Base-by-base conservation (phyloP, 2,888 invertebrate genomes). In the Luperina nickerlii region DNA sequence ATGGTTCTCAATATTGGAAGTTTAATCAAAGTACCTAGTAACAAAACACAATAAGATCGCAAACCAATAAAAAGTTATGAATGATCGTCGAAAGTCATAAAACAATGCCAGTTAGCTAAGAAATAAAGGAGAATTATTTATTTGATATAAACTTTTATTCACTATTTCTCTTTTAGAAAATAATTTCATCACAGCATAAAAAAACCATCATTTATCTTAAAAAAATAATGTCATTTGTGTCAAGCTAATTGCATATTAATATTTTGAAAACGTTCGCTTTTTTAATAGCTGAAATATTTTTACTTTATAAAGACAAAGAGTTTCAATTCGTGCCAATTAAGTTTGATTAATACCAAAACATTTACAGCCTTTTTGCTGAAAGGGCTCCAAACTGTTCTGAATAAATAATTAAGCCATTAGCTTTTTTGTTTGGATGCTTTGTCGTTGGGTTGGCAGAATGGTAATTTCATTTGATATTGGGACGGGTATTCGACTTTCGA, bases 391-490 rank as follows among this genome's bases (percentile, higher is more conserved):
- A 91, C 90, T 90, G 81, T 88, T 87, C 79, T 87, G 87, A 91
- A 91, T 91, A 90, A 92, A 90, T 91, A 87, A 92, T 89, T 84
- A 87, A 67, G 83, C 87, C 87, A 90, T 91, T 88, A 90, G 57
- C 77, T 77, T 91, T 90, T 90, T 90, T 88, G 77, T 84, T 66
- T 63, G 67, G 13, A 76, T 76, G 85, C 82, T 84, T 88, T 88
- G 84, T 88, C 82, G 76, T 82, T 79, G 68, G 81, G 76, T 82
- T 79, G 68, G 81, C 65, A 65, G 73, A 79, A 81, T 68, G 48
- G 79, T 66, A 71, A 38, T 62, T 83, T 81, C 81, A 80, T 87
- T 88, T 85, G 83, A 85, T 84, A 84, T 87, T 84, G 80, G 85
- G 63, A 74, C 48, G 57, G 71, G 57, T 79, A 82, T 86, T 74